Evolutionary conservation across 2,888 invertebrate genomes (phyloP), one percentile per base, ranked within the genome.

Genomic region (Apodemia zela): DNA sequence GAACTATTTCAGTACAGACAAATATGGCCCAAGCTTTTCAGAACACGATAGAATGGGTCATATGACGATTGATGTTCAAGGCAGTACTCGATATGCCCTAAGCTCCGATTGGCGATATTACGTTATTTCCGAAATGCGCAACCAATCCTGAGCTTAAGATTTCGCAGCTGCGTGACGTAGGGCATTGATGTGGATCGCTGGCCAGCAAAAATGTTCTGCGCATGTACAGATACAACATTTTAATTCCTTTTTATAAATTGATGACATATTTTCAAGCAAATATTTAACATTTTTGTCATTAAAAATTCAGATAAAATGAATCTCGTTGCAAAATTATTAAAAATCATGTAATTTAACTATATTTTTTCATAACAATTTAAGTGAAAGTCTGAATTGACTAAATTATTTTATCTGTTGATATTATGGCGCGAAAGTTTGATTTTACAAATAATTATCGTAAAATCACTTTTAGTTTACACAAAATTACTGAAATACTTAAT

Each of bases 1-100:
- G 93, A 95, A 95, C 95, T 95, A 95, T 94, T 93, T 94, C 94
- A 92, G 93, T 94, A 95, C 95, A 95, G 96, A 95, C 96, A 96
- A 96, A 95, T 94, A 95, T 94, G 95, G 95, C 94, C 92, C 94
- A 95, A 94, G 92, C 93, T 92, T 91, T 87, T 88, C 92, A 84
- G 92, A 57, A 89, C 89, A 88, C 91, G 86, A 87, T 81, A 87
- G 92, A 93, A 93, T 93, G 93, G 95, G 95, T 96, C 96, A 96
- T 96, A 95, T 96, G 96, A 96, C 95, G 94, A 94, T 87, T 89
- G 89, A 89, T 87, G 89, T 89, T 86, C 89, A 89, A 87, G 89
- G 85, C 85, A 89, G 84, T 82, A 85, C 87, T 93, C 89, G 87
- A 91, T 92, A 87, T 88, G 89, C 84, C 81, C 82, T 75, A 82